Evolutionary conservation across 2,113 vertebrate genomes (phyloP).

Genomic region (Ivindomyrus marchei): DNA sequence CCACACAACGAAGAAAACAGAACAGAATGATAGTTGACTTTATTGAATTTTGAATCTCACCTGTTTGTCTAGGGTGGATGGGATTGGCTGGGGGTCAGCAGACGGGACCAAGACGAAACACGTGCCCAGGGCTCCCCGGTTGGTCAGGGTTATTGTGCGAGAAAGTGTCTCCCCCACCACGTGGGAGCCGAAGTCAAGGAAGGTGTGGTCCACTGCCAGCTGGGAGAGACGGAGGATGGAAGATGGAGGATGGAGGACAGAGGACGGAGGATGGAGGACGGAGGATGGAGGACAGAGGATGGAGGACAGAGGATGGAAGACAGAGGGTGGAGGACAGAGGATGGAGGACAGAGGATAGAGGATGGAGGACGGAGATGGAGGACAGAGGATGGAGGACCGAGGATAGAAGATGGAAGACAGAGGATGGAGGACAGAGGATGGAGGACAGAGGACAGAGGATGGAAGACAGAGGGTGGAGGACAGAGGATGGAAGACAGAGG

Average conservation of each 20-base stretch:
- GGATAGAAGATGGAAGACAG: too few relatives aligned
- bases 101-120: slow-evolving; percentile 58
- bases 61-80: slow-evolving; percentile 19
- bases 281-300: neutral
- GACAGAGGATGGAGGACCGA: too few relatives aligned
- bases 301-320: neutral
- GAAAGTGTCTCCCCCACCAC: slow-evolving; percentile 79
- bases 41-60: slow-evolving; percentile 41
- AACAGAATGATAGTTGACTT: neutral
- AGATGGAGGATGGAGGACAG: neutral
- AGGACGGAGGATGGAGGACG: neutral
- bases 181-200: slow-evolving; percentile 79
- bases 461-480: neutral
- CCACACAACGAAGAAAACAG: neutral
- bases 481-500: neutral
- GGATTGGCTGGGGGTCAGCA: slow-evolving; percentile 18
- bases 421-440: too few relatives aligned
- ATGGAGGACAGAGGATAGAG: too few relatives aligned
- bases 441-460: too few relatives aligned
- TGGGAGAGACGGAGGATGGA: slow-evolving; percentile 45
- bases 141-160: slow-evolving; percentile 73
- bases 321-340: rapidly evolving
- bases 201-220: slow-evolving; percentile 75
- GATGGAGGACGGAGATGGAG: too few relatives aligned
- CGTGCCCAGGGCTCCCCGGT: slow-evolving; percentile 74